phyloP scores from a whole-genome alignment of 2,113 vertebrate species.

The Eulemur rufifrons region DNA sequence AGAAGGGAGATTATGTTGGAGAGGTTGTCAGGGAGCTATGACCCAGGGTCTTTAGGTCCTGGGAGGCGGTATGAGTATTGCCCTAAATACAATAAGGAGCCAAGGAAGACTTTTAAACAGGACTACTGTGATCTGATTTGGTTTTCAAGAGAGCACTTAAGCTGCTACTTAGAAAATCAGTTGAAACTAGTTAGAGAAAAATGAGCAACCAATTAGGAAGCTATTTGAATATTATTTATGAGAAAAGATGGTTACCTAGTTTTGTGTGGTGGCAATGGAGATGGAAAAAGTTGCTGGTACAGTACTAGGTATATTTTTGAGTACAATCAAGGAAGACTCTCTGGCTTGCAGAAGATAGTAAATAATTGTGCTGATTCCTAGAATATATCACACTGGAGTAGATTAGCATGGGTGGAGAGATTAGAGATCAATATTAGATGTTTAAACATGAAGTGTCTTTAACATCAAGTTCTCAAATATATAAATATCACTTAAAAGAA shows the following conservation, averaged over 20 bases:
- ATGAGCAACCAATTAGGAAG: neutral
- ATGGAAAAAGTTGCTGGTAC: neutral
- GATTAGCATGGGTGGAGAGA: neutral
- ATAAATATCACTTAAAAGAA: neutral
- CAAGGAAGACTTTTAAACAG: neutral
- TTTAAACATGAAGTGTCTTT: neutral
- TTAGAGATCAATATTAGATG: neutral
- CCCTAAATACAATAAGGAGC: neutral
- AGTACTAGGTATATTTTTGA: neutral
- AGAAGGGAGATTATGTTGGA: neutral
- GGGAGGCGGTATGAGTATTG: neutral
- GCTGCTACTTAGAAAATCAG: neutral
- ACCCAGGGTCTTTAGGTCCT: neutral
- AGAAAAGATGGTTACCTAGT: neutral
- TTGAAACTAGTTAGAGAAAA: neutral
- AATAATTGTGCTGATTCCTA: neutral
- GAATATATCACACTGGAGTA: neutral
- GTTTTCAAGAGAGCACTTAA: neutral
- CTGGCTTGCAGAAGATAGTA: neutral
- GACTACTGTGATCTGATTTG: neutral
- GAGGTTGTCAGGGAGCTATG: neutral
- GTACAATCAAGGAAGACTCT: neutral
- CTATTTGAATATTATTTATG: neutral
- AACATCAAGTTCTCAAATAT: neutral
- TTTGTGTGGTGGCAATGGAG: neutral